A percentile compares a stretch with the other conserved stretches of the same genome.
Conservation (phyloP, 2,888 invertebrate species). For the Stenotaenia linearis region DNA sequence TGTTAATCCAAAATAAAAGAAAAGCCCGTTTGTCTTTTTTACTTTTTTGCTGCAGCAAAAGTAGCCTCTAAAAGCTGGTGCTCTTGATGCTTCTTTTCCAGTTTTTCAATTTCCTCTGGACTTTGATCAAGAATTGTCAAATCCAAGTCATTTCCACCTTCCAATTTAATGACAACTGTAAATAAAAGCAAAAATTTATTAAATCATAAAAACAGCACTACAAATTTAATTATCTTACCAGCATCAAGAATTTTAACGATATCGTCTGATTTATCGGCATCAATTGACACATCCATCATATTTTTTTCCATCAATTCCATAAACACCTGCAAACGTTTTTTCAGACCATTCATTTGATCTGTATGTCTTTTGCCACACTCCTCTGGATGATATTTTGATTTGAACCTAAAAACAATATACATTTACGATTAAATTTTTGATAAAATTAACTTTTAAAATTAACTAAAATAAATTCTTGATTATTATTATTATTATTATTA, state of each 20-base stretch:
- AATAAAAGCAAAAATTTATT: constrained; percentile 36
- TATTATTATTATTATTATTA: not conserved
- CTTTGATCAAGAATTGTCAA: constrained; percentile 68
- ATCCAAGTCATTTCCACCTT: constrained; percentile 74
- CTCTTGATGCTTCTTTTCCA: not conserved
- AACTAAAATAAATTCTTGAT: not conserved
- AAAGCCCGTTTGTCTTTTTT: constrained; percentile 27
- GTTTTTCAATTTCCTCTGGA: constrained; percentile 50
- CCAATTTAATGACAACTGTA: constrained; percentile 83
- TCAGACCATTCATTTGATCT: constrained; percentile 72
- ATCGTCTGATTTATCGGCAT: constrained; percentile 68
- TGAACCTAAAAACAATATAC: constrained; percentile 68
- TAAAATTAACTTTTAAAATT: not conserved
- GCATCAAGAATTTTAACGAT: constrained; percentile 86
- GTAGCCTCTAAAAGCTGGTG: not conserved
- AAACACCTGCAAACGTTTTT: constrained; percentile 84
- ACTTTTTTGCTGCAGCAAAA: constrained; percentile 30
- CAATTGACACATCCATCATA: constrained; percentile 72
- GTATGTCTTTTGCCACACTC: constrained; percentile 85
- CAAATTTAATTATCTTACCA: constrained; percentile 45
- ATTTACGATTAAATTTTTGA: not conserved
- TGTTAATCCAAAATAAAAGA: not conserved
- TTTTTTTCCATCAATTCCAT: constrained; percentile 70
- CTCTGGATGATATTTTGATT: constrained; percentile 97
- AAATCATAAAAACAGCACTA: not conserved